Base-by-base conservation (phyloP, 2,113 vertebrate species). In the sheep (Ovis aries) region DNA sequence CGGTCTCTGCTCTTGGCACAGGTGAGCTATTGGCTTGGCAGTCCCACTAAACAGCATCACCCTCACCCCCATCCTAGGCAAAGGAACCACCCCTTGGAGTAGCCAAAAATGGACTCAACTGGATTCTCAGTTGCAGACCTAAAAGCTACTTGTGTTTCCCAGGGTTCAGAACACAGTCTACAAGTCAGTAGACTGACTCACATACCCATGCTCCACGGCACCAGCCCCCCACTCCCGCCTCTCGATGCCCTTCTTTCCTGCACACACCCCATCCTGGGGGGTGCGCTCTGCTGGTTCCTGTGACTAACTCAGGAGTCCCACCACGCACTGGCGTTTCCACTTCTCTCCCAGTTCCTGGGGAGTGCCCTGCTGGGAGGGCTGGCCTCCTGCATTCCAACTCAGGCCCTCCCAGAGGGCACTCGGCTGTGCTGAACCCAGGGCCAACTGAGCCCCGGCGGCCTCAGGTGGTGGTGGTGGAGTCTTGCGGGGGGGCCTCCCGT, bases 371-470 rank as follows among this genome's bases (percentile, higher is more conserved):
- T 8, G 29, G 11, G 50, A 52, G 21, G n/a, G 8, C 82, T 10
- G n/a, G n/a, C 6, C 21, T 31, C 8, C 60, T 17, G 8, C 10
- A 5, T 6, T 53, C 67, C 29, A 16, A 5, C 86, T 36, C 60
- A 33, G 43, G 62, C 62, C 33, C 23, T 16, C 60, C 52, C 4
- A 2, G 33, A 45, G 36, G 40, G 40, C 29, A 23, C 45, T 3
- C 0, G 4, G 45, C 48, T 48, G 43, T 7, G 52, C 13, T 5
- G n/a, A 29, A 11, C 27, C 31, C 84, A 19, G 14, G 25, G 25
- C 33, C 1, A 15, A 3, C 31, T n/a, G 57, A 1, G 15, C 2
- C 7, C 60, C 3, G 0, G 1, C 0, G 1, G 50, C 53, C 50
- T 5, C 3, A 3, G 17, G 23, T 5, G 23, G 36, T 4, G 29